Conservation (phyloP, 1,140 invertebrate genomes). For the Neuroterus valhalla region DNA sequence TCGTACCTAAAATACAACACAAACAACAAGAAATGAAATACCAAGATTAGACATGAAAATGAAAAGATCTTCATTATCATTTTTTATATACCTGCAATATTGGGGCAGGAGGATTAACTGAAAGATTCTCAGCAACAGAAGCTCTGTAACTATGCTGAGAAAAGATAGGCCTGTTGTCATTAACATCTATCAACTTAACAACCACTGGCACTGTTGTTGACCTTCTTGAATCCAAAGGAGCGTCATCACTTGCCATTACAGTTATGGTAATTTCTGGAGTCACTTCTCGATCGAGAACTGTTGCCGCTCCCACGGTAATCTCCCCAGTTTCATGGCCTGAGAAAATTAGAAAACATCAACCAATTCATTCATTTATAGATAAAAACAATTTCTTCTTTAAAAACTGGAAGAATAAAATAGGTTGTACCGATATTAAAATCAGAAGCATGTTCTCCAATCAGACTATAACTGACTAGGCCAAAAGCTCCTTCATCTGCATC, state of each 20-base stretch:
- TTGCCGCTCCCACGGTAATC: slow-evolving; percentile 83
- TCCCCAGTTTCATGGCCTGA: slow-evolving; percentile 81
- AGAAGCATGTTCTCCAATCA: slow-evolving; percentile 83
- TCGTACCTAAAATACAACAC: slow-evolving; percentile 68
- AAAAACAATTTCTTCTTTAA: too few relatives aligned
- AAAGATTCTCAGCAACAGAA: slow-evolving; percentile 88
- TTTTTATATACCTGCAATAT: slow-evolving; percentile 80
- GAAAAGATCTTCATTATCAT: background rate
- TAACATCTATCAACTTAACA: slow-evolving; percentile 87
- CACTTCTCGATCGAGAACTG: slow-evolving; percentile 87
- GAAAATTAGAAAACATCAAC: slow-evolving; percentile 5
- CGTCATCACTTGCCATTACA: slow-evolving; percentile 87
- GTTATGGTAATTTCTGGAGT: slow-evolving; percentile 83
- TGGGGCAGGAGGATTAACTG: slow-evolving; percentile 84
- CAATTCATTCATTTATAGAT: too few relatives aligned
- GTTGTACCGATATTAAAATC: slow-evolving; percentile 83
- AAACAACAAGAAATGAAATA: background rate
- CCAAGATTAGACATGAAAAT: background rate
- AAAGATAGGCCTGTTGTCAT: slow-evolving; percentile 90
- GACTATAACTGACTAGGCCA: slow-evolving; percentile 84
- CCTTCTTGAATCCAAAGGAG: slow-evolving; percentile 80
- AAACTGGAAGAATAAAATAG: background rate
- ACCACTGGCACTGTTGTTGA: slow-evolving; percentile 85
- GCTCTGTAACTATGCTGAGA: slow-evolving; percentile 84
- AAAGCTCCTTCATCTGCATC: slow-evolving; percentile 85